Percentiles rank a stretch among this genome's conserved stretches.
Conservation (phyloP, 2,888 invertebrate species). For the Archaeoteleia sp. region DNA sequence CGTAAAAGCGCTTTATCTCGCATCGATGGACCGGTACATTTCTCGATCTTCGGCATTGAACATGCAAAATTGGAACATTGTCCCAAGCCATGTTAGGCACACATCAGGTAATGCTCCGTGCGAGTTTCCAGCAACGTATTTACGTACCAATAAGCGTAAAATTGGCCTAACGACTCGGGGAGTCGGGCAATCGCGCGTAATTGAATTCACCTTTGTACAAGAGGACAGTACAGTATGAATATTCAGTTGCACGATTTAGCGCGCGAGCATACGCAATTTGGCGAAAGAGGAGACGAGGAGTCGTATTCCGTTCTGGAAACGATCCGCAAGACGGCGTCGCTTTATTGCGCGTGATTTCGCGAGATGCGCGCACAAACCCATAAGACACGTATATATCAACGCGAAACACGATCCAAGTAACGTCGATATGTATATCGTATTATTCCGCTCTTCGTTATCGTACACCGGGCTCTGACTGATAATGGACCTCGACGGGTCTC, state of each 20-base stretch:
- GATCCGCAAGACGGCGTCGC: conserved; percentile 20
- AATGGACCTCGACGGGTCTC: conserved; percentile 50
- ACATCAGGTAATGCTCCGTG: not conserved
- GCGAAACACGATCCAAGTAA: conserved; percentile 34
- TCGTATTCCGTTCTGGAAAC: conserved; percentile 3
- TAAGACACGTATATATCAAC: conserved; percentile 22
- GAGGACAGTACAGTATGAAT: conserved; percentile 66
- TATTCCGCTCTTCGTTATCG: conserved; percentile 51
- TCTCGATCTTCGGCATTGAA: conserved; percentile 35
- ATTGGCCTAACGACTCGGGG: conserved; percentile 69
- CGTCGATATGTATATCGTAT: conserved; percentile 35
- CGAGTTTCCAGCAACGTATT: conserved; percentile 59
- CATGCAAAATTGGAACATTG: conserved; percentile 15
- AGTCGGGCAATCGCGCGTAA: conserved; percentile 71
- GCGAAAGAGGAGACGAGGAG: conserved; percentile 8
- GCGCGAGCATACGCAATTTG: conserved; percentile 29
- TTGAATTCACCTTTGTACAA: conserved; percentile 71
- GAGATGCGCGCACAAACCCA: conserved; percentile 18
- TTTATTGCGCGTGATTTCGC: conserved; percentile 9
- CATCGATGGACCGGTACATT: conserved; percentile 34
- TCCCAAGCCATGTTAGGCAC: conserved; percentile 10
- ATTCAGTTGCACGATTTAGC: conserved; percentile 59
- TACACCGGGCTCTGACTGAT: conserved; percentile 32
- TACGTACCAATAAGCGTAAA: conserved; percentile 73
- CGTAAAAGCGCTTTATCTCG: conserved; percentile 42